Conservation (phyloP, 2,888 invertebrate species). For the Dasypogon diadema region DNA sequence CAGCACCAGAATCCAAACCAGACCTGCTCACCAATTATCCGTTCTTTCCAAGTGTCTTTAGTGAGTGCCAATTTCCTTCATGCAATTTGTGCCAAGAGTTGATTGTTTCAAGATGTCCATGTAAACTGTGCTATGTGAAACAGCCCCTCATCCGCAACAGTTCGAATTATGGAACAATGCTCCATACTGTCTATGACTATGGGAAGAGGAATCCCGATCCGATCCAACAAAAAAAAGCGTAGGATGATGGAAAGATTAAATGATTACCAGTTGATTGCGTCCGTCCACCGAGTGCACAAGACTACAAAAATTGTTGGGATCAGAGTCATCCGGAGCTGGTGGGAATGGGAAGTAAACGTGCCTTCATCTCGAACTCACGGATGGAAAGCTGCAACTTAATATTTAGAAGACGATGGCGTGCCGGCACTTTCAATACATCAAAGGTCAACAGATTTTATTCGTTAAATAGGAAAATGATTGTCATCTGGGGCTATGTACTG, state of each 20-base stretch:
- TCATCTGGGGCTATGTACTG: background rate
- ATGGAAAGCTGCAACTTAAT: background rate
- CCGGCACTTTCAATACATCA: background rate
- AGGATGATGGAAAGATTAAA: conserved; percentile 27
- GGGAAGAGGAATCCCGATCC: no score
- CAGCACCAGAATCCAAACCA: background rate
- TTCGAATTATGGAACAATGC: no score
- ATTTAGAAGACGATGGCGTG: background rate
- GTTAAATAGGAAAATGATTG: conserved; percentile 4
- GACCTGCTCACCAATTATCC: conserved; percentile 12
- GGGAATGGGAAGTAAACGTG: conserved; percentile 13
- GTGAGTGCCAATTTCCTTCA: background rate
- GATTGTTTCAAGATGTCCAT: conserved; percentile 6
- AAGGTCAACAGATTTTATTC: background rate
- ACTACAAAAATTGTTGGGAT: background rate
- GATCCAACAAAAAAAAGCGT: background rate
- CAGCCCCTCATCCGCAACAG: background rate
- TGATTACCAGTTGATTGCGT: conserved; percentile 37
- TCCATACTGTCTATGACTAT: no score
- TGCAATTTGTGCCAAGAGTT: background rate
- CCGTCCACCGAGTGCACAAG: background rate
- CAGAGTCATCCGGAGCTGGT: background rate
- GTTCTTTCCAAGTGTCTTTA: background rate
- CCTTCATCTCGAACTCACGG: background rate
- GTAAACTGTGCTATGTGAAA: conserved; percentile 31